Conservation (phyloP, 2,888 invertebrate genomes). For the Bursaphelenchus okinawaensis region DNA sequence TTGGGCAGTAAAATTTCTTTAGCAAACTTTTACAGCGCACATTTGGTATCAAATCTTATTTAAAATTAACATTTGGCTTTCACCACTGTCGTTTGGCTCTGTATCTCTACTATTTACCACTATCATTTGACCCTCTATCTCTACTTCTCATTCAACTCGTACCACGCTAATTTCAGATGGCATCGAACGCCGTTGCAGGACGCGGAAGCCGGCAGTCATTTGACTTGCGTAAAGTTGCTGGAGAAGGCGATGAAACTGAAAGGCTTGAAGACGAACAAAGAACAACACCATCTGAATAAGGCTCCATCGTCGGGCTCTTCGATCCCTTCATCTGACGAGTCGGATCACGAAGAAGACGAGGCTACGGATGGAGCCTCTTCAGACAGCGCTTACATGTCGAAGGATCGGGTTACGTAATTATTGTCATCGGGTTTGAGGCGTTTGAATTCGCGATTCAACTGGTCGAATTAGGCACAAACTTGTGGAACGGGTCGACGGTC, state of each 20-base stretch:
- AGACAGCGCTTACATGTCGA: not conserved
- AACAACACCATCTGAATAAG: not conserved
- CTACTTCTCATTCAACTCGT: too few relatives aligned
- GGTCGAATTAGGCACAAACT: too few relatives aligned
- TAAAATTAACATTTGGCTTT: too few relatives aligned
- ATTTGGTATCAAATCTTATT: too few relatives aligned
- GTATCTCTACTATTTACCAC: too few relatives aligned
- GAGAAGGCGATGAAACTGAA: slow-evolving; percentile 24
- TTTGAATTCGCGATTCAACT: too few relatives aligned
- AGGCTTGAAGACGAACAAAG: slow-evolving; percentile 15
- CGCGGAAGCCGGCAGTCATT: slow-evolving; percentile 28
- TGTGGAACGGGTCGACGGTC: too few relatives aligned
- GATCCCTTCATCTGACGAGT: not conserved
- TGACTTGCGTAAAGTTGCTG: slow-evolving; percentile 23
- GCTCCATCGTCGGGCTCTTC: not conserved
- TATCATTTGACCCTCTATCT: too few relatives aligned
- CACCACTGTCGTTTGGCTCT: too few relatives aligned
- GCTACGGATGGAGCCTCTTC: not conserved
- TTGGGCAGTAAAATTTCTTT: too few relatives aligned
- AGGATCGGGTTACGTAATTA: not conserved
- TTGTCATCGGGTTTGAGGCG: too few relatives aligned
- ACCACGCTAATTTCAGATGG: slow-evolving; percentile 47
- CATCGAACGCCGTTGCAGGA: slow-evolving; percentile 50
- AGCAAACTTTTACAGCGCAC: too few relatives aligned
- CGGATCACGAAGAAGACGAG: not conserved